A percentile compares a stretch with the other conserved stretches of the same genome.
phyloP scores from a whole-genome alignment of 2,888 invertebrate species.

The Euzetes globulus region DNA sequence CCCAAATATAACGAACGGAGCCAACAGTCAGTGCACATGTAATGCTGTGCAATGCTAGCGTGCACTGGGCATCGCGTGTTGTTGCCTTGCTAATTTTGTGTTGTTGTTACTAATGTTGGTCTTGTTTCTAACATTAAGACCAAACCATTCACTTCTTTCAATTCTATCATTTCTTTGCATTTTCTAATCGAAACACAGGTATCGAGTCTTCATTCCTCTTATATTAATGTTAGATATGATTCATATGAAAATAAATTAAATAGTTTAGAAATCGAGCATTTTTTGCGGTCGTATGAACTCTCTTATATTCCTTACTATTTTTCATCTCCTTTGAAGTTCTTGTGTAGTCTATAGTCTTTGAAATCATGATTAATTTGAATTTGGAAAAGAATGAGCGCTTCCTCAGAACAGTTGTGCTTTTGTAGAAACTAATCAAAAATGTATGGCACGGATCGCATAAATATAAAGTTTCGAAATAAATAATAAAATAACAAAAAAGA shows the following conservation, averaged over 20 bases:
- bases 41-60: not conserved
- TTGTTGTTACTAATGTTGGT: constrained; percentile 27
- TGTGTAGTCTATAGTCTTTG: not conserved
- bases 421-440: constrained; percentile 18
- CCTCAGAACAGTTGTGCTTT: not conserved
- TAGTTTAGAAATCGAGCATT: not conserved
- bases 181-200: not conserved
- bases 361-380: constrained; percentile 4
- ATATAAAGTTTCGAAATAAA: not conserved
- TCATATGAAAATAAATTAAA: constrained; percentile 9
- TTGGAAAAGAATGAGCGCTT: not conserved
- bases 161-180: not conserved
- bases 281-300: not conserved
- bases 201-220: not conserved
- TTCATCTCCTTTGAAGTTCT: not conserved
- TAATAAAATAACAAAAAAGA: not conserved
- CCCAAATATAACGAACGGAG: constrained; percentile 6
- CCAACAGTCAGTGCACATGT: not conserved
- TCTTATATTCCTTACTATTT: not conserved
- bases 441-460: constrained; percentile 2
- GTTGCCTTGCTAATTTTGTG: constrained; percentile 25
- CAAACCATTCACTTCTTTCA: not conserved
- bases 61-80: constrained; percentile 12
- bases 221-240: not conserved
- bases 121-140: constrained; percentile 14